A percentile compares a stretch with the other conserved stretches of the same genome.
Evolutionary conservation across 1,140 invertebrate genomes (phyloP).

Genomic region (Heliconius himera): DNA sequence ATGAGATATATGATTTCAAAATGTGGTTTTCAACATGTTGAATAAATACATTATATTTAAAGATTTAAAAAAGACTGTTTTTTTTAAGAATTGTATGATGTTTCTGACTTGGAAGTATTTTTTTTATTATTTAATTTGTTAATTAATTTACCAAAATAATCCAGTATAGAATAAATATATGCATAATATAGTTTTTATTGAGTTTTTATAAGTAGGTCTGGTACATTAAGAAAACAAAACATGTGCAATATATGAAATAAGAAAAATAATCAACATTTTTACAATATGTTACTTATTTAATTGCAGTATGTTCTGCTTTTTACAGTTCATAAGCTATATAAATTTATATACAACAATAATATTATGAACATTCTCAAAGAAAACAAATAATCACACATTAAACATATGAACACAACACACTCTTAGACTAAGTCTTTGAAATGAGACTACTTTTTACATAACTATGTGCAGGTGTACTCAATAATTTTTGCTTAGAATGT

Average conservation of each 20-base stretch:
- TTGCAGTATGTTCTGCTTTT: no score
- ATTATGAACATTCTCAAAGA: no score
- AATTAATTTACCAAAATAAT: background rate
- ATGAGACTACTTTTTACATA: no score
- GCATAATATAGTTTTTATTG: background rate
- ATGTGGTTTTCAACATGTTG: background rate
- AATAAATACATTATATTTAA: background rate
- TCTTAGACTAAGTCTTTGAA: no score
- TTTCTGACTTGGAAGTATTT: background rate
- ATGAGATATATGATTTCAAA: background rate
- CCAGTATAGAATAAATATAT: background rate
- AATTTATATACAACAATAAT: no score
- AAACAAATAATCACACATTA: no score
- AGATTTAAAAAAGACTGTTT: background rate
- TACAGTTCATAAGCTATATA: no score
- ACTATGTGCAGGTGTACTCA: no score
- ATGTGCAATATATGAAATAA: background rate
- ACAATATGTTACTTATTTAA: no score
- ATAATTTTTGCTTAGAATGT: no score
- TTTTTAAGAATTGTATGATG: background rate
- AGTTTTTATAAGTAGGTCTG: background rate
- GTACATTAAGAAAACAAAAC: conserved; percentile 3
- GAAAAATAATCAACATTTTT: background rate
- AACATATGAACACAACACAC: no score
- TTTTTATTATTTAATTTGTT: background rate